Conservation (phyloP, 2,113 vertebrate species). For the mouse (Mus musculus) region GRCm39 chr3:79417501-79418000, state of each 20-base stretch:
- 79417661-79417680: background rate
- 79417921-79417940: background rate
- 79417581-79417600: background rate
- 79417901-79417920: background rate
- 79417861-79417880: background rate
- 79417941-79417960: background rate
- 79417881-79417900: background rate
- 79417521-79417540: background rate
- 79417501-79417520: too few relatives aligned
- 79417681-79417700: background rate
- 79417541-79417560: background rate
- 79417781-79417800: background rate
- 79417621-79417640: background rate
- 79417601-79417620: background rate
- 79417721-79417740: background rate
- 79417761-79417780: background rate
- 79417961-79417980: background rate
- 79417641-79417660: background rate
- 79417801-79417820: background rate
- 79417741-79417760: background rate
- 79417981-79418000: background rate
- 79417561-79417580: background rate
- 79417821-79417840: background rate
- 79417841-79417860: background rate
- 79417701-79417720: background rate